Conservation (phyloP, 2,888 invertebrate genomes). For the Tetropium fuscum region DNA sequence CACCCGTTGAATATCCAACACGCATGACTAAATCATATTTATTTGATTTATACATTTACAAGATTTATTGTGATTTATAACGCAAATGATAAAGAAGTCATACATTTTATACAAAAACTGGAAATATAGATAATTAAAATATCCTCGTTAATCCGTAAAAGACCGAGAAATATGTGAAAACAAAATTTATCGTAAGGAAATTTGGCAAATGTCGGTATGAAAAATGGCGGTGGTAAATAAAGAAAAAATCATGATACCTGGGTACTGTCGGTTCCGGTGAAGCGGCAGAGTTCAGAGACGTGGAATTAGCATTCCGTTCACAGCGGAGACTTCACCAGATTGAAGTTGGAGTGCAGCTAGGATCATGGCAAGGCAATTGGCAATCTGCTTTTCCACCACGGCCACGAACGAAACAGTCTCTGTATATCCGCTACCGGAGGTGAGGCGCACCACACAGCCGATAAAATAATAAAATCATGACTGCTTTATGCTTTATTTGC, state of each 20-base stretch:
- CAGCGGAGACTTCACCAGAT: conserved; percentile 59
- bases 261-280: conserved; percentile 56
- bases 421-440: conserved; percentile 9
- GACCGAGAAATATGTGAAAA: too few species aligned
- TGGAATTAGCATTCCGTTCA: conserved; percentile 62
- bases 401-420: conserved; percentile 40
- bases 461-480: too few species aligned
- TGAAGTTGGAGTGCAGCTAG: conserved; percentile 55
- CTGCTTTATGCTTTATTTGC: too few species aligned
- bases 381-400: conserved; percentile 49
- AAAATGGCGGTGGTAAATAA: conserved; percentile 42
- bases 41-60: too few species aligned
- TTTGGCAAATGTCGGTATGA: conserved; percentile 29
- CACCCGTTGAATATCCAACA: conserved; percentile 17
- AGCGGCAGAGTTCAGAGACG: conserved; percentile 58
- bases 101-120: too few species aligned
- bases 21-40: conserved; percentile 19
- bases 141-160: neutral
- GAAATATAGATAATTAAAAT: neutral
- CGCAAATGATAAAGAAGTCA: too few species aligned
- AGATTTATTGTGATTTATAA: too few species aligned
- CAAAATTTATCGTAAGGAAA: too few species aligned
- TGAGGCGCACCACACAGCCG: too few species aligned
- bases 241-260: conserved; percentile 37
- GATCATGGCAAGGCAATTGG: conserved; percentile 46